phyloP scores from a whole-genome alignment of 2,113 vertebrate genomes.

The Pelecanus crispus region DNA sequence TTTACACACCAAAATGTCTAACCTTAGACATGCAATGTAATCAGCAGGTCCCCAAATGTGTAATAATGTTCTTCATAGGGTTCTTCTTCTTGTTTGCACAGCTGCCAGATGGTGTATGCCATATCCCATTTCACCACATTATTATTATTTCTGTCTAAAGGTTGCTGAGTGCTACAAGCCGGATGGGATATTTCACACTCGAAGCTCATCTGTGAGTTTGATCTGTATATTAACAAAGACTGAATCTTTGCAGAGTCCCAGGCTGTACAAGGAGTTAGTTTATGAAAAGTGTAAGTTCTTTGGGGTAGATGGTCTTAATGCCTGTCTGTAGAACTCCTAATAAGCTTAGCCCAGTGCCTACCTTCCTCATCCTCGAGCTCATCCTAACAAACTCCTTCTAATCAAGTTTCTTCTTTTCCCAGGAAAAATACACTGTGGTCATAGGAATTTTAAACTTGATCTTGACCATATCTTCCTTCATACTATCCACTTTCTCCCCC shows the following conservation, averaged over 20 bases:
- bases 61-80: constrained; percentile 53
- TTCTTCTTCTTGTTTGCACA: constrained; percentile 74
- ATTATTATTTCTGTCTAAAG: constrained; percentile 64
- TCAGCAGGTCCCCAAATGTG: constrained; percentile 67
- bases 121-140: constrained; percentile 66
- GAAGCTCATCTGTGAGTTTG: constrained; percentile 21
- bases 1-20: constrained; percentile 53
- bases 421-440: neutral
- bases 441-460: neutral
- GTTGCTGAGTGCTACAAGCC: constrained; percentile 47
- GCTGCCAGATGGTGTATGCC: constrained; percentile 68
- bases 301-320: neutral
- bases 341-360: neutral
- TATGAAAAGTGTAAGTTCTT: neutral
- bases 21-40: constrained; percentile 54
- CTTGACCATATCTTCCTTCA: neutral
- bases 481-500: neutral
- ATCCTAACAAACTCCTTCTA: neutral
- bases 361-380: neutral
- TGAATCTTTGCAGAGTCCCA: neutral
- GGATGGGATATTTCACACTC: constrained; percentile 51
- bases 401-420: neutral
- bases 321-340: neutral
- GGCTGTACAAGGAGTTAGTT: neutral
- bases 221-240: neutral